Conservation (phyloP, 2,888 invertebrate genomes). For the Campoplex nolae region DNA sequence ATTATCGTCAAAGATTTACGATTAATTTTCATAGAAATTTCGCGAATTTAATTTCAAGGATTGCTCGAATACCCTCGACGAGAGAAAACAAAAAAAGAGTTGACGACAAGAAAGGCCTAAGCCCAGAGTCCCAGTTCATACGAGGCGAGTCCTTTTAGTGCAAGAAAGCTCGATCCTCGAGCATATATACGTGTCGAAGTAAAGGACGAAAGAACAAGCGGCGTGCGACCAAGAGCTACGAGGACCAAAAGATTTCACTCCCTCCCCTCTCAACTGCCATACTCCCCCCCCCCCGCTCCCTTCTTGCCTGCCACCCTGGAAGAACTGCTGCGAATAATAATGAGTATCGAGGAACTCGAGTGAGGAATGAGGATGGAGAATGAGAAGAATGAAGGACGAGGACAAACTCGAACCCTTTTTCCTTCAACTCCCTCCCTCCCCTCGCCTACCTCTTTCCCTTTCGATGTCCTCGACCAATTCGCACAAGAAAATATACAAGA, state of each 20-base stretch:
- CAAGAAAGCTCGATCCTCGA: not conserved
- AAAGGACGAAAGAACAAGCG: constrained; percentile 63
- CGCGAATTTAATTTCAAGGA: not conserved
- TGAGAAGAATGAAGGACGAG: constrained; percentile 43
- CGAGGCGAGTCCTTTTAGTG: not conserved
- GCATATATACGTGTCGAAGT: not conserved
- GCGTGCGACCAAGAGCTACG: constrained; percentile 71
- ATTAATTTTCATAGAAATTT: not conserved
- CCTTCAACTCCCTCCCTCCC: not conserved
- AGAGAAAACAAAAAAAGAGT: not conserved
- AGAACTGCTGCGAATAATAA: constrained; percentile 76
- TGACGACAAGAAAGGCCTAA: not conserved
- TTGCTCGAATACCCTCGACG: not conserved
- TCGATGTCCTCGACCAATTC: constrained; percentile 30
- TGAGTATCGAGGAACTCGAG: constrained; percentile 71
- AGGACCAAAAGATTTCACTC: constrained; percentile 47
- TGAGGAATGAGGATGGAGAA: constrained; percentile 56
- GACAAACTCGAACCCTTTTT: constrained; percentile 47
- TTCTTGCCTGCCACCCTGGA: not conserved
- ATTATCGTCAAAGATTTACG: not conserved
- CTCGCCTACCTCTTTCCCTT: not conserved
- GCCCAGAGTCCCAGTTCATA: not conserved
- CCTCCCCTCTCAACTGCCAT: constrained; percentile 8
- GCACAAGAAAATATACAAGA: constrained; percentile 8
- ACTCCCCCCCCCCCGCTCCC: constrained; percentile 22